phyloP scores from a whole-genome alignment of 1,140 invertebrate species.

The Dreissena rostriformis region DNA sequence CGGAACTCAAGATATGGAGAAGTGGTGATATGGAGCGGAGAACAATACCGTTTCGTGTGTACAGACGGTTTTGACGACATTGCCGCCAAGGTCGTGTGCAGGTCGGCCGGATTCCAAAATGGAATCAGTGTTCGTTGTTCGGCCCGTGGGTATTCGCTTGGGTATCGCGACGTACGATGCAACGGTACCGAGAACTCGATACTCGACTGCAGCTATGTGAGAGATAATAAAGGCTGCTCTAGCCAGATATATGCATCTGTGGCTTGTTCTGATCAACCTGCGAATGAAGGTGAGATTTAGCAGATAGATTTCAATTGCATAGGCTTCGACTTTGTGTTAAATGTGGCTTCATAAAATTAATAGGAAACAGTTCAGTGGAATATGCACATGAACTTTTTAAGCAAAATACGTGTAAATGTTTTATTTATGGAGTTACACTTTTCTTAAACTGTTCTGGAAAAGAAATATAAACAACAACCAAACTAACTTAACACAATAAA shows the following conservation, averaged over 20 bases:
- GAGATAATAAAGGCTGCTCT: constrained; percentile 27
- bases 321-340: too few relatives aligned
- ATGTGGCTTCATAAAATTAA: too few relatives aligned
- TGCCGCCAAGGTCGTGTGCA: constrained; percentile 63
- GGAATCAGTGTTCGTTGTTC: constrained; percentile 61
- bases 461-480: too few relatives aligned
- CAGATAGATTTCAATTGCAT: too few relatives aligned
- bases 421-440: too few relatives aligned
- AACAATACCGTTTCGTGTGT: constrained; percentile 62
- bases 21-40: constrained; percentile 57
- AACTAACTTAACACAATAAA: too few relatives aligned
- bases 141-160: constrained; percentile 30
- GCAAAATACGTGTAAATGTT: too few relatives aligned
- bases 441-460: too few relatives aligned
- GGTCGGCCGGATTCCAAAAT: constrained; percentile 39
- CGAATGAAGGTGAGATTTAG: constrained; percentile 40
- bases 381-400: too few relatives aligned
- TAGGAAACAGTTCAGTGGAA: too few relatives aligned
- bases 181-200: constrained; percentile 56
- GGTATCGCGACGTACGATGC: constrained; percentile 46
- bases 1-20: constrained; percentile 61
- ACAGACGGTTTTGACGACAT: constrained; percentile 64
- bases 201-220: constrained; percentile 46
- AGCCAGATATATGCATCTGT: constrained; percentile 62
- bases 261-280: constrained; percentile 52